Conservation (phyloP, 2,797 vertebrate genomes). For the Helicolenus hilgendorfi region DNA sequence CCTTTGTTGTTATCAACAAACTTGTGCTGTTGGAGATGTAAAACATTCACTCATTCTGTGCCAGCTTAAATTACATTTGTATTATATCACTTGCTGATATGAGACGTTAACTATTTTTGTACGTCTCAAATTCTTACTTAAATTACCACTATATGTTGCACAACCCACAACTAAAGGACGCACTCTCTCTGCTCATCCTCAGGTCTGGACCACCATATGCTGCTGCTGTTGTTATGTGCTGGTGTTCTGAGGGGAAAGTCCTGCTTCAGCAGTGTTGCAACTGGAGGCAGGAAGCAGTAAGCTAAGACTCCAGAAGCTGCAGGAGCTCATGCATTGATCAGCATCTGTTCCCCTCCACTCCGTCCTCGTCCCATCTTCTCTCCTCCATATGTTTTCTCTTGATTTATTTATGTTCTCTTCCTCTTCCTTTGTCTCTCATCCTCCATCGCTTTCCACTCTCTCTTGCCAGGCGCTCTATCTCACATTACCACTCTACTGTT, state of each 20-base stretch:
- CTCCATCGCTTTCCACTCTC: not conserved
- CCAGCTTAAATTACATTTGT: no score
- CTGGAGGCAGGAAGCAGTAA: constrained; percentile 49
- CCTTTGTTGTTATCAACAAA: not conserved
- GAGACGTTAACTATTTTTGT: not conserved
- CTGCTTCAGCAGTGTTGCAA: constrained; percentile 44
- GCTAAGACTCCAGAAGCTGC: constrained; percentile 57
- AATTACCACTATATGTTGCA: not conserved
- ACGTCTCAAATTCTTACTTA: not conserved
- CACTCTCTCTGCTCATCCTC: not conserved
- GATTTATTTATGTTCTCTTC: constrained; percentile 18
- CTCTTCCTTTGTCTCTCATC: not conserved
- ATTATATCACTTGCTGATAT: not conserved
- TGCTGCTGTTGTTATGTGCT: not conserved
- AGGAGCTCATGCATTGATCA: constrained; percentile 61
- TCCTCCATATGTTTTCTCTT: constrained; percentile 54
- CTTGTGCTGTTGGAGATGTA: not conserved
- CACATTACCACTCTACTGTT: not conserved
- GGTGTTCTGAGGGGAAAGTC: constrained; percentile 4
- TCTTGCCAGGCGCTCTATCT: not conserved
- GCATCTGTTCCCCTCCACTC: constrained; percentile 60
- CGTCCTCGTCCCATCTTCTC: constrained; percentile 20
- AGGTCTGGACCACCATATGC: constrained; percentile 16
- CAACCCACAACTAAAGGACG: not conserved
- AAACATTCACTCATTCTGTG: not conserved